Base-by-base conservation (phyloP, 2,888 invertebrate genomes). In the Agrochola circellaris region DNA sequence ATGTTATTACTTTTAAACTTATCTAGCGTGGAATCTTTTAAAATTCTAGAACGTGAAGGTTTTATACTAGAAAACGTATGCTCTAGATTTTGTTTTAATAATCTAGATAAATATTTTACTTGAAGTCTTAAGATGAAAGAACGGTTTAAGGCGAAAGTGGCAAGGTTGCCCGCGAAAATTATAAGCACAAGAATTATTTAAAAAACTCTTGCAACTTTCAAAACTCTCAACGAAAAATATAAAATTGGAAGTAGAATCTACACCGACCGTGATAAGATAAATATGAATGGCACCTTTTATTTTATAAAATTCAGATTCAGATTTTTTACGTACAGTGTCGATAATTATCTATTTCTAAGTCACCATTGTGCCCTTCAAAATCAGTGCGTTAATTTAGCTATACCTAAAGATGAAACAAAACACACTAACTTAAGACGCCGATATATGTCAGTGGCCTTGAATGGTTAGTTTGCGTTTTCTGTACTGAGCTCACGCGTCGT, bases 1-100 rank as follows among this genome's bases (percentile, higher is more conserved):
- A 73, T 68, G 60, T 61, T 85, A 77, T 85, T 77, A 71, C 54
- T 68, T 62, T 70, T 60, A 51, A 81, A 64, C 23, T 70, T 77
- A 66, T 71, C 54, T 70, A 60, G 58, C n/a, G 69, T 26, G 51
- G 34, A 45, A 81, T 82, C 65, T 80, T 79, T 79, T 69, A 56
- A 80, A 68, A 73, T 56, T n/a, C 48, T 38, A 58, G 48, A 38
- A 64, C 15, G 34, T 7, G 9, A 34, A 68, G 45, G 38, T 64
- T 69, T 79, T 71, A 38, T 34, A 26, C 11, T 51, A 58, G 51
- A 42, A 58, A 81, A 82, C 11, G 42, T 75, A 20, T 58, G 17
- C 5, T 65, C 42, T 20, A 38, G 26, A 80, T 60, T 69, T 1
- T 73, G 17, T 26, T 73, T 26, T 15, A 60, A 9, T 11, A 62